Base-by-base conservation (phyloP, 2,888 invertebrate genomes). In the Lumbricus terrestris region DNA sequence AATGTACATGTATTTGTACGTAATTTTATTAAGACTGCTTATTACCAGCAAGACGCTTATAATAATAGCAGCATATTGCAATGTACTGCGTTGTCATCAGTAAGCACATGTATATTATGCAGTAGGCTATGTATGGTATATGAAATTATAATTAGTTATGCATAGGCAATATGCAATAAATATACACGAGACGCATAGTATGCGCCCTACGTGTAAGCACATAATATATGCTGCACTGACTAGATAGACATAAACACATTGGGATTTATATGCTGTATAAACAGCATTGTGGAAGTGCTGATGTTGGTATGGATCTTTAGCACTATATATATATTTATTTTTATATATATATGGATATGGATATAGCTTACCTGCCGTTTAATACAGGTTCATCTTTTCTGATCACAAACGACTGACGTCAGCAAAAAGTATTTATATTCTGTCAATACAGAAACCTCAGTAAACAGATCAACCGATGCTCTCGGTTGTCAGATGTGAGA, bases 361-460 rank as follows among this genome's bases (percentile, higher is more conserved):
- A n/a, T n/a, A n/a, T n/a, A n/a, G n/a, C n/a, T n/a, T n/a, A n/a
- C n/a, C n/a, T n/a, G 69, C n/a, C n/a, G 69, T 11, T 69, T 69
- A 69, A 69, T 69, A 69, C 69, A 69, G 69, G 69, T 69, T 69
- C 69, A 69, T n/a, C n/a, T 69, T n/a, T n/a, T 69, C 69, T 69
- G 69, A 69, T 69, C 69, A 69, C 69, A 69, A 69, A 69, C 69
- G 69, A n/a, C 69, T 69, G 69, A 69, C 69, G 69, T 69, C 69
- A 69, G 69, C 69, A 29, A 69, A 29, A 54, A 29, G 69, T 69
- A 69, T 69, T 69, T 69, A n/a, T 69, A 69, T 69, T 69, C n/a
- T 29, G 29, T 69, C 8, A n/a, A 69, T 69, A 69, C 69, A 69
- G 29, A 69, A n/a, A 29, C n/a, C 69, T 69, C n/a, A n/a, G 69